Evolutionary conservation across 2,888 invertebrate genomes (phyloP), one percentile per base, ranked within the genome.

Genomic region (Sphecodes monilicornis): DNA sequence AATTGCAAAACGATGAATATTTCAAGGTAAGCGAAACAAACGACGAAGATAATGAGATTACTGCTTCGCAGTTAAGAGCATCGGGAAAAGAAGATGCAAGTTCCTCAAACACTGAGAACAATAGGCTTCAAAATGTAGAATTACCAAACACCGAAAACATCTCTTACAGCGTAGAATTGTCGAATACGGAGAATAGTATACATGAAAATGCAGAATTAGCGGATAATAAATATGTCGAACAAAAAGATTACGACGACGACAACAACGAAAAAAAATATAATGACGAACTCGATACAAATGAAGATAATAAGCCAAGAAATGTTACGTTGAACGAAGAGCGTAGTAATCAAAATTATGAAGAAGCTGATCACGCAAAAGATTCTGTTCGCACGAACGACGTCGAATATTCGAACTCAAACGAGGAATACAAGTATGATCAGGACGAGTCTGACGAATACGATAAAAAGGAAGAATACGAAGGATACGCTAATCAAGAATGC

Each of bases 311-410:
- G 16, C 72, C 16, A 75, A 81, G 50, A 80, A 76, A 54, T 54
- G 11, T 39, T 68, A 3, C 41, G 41, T 6, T 39, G 69, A 13
- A 26, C 29, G 39, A 70, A n/a, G 64, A 78, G 22, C 72, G 82
- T 41, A 26, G 73, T 18, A 74, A 82, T 54, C 50, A 85, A 83
- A 80, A 80, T 78, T 80, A 88, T 72, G n/a, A 86, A 50, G 73
- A 88, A 36, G 41, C 83, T 5, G 81, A 83, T 26, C 80, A 77
- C 29, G n/a, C 16, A 8, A 10, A 69, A 26, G 66, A 78, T 57
- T 78, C 72, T 6, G 13, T 22, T 6, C 43, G 29, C 6, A 39
- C 43, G 29, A n/a, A 29, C 11, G 71, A 78, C 41, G 13, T 46
- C 8, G 39, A 57, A 13, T 78, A 75, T 46, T 16, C 36, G 0